Evolutionary conservation across 2,797 vertebrate genomes (phyloP).

Genomic region (Hoplostethus mediterraneus): DNA sequence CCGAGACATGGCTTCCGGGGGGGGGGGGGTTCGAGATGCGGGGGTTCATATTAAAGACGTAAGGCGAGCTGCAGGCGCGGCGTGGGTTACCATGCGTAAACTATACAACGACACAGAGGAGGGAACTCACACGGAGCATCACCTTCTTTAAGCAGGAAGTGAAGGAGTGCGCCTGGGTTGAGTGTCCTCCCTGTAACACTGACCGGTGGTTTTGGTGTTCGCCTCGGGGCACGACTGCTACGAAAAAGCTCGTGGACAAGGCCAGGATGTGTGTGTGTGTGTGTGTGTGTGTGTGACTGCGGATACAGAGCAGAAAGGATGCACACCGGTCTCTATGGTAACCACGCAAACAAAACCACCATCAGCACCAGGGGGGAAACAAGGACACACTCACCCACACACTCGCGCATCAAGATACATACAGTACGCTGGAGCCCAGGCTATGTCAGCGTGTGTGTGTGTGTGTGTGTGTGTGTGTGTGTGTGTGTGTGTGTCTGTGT

Average conservation of each 20-base stretch:
- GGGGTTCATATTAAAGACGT: slow-evolving; percentile 10
- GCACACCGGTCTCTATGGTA: neutral
- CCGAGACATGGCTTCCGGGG: slow-evolving; percentile 13
- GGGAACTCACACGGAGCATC: neutral
- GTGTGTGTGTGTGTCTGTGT: slow-evolving; percentile 5
- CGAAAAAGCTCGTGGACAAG: neutral
- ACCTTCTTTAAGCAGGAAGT: neutral
- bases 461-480: slow-evolving; percentile 9
- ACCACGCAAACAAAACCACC: neutral
- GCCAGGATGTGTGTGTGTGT: neutral
- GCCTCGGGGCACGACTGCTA: slow-evolving; percentile 5
- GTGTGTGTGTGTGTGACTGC: neutral
- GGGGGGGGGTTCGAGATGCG: slow-evolving; percentile 42
- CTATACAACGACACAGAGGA: neutral
- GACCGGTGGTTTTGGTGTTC: neutral
- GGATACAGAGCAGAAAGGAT: neutral
- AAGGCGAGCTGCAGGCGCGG: slow-evolving; percentile 3
- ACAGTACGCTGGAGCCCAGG: neutral
- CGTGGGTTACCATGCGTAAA: neutral
- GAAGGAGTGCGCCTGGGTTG: too few species aligned
- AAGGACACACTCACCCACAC: neutral
- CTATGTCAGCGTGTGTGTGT: slow-evolving; percentile 18
- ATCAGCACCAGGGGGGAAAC: neutral
- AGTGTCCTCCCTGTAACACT: too few species aligned
- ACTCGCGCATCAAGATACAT: slow-evolving; percentile 9